phyloP scores from a whole-genome alignment of 2,113 vertebrate genomes.

The Lophochroa leadbeateri region DNA sequence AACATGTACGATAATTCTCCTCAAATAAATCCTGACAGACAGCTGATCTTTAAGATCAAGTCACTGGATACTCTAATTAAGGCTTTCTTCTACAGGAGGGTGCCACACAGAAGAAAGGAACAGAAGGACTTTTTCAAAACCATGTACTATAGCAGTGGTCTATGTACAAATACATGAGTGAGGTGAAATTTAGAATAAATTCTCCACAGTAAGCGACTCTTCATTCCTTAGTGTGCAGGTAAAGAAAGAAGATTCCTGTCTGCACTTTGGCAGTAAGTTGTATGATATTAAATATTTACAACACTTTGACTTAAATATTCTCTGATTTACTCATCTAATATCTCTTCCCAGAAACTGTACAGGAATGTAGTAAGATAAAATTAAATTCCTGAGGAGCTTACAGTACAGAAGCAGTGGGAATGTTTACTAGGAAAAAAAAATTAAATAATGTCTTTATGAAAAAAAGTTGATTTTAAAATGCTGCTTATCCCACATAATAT shows the following conservation, averaged over 20 bases:
- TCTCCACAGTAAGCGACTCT: not conserved
- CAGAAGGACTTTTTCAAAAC: not conserved
- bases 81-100: not conserved
- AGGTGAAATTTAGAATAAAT: not conserved
- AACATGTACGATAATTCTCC: not conserved
- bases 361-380: not conserved
- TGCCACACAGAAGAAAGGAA: not conserved
- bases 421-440: not conserved
- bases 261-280: not conserved
- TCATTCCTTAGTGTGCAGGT: not conserved
- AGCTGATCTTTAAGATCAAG: not conserved
- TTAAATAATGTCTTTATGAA: not conserved
- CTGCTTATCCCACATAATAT: not conserved
- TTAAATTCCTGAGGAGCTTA: not conserved
- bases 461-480: not conserved
- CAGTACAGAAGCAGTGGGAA: not conserved
- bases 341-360: not conserved
- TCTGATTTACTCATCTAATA: not conserved
- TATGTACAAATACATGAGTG: not conserved
- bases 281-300: not conserved
- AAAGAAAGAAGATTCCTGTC: not conserved
- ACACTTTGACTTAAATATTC: not conserved
- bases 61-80: not conserved
- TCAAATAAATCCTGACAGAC: not conserved
- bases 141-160: not conserved